Conservation (phyloP, 2,888 invertebrate genomes). For the Abrostola tripartita region DNA sequence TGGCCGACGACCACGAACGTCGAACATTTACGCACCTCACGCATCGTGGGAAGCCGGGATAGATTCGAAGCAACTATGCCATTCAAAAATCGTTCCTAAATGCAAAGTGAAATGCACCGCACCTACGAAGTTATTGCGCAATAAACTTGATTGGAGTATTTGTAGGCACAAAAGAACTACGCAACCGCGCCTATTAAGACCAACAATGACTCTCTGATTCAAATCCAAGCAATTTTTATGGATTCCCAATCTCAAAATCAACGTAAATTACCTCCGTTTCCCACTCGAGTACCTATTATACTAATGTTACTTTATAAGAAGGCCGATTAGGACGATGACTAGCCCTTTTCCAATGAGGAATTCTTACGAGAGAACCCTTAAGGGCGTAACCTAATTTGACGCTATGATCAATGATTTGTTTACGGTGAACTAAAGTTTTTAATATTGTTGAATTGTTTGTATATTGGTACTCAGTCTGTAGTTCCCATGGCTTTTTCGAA, state of each 20-base stretch:
- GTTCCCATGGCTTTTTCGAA: no score
- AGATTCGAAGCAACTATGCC: no score
- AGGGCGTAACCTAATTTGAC: constrained; percentile 31
- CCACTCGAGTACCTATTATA: constrained; percentile 9
- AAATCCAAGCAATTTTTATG: not conserved
- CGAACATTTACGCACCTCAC: no score
- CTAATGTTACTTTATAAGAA: constrained; percentile 19
- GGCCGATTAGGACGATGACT: constrained; percentile 16
- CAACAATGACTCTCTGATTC: not conserved
- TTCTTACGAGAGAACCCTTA: not conserved
- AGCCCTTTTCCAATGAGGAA: constrained; percentile 13
- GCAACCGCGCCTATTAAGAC: not conserved
- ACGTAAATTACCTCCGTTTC: not conserved
- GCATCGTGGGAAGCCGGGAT: no score
- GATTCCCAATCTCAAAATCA: not conserved
- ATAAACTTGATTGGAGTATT: no score
- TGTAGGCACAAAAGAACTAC: not conserved
- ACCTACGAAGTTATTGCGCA: no score
- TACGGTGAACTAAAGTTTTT: constrained; percentile 9
- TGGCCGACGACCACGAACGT: no score
- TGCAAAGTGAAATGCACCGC: no score
- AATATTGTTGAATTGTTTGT: not conserved
- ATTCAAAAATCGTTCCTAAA: no score
- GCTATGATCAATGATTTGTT: constrained; percentile 38
- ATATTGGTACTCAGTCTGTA: not conserved